phyloP scores from a whole-genome alignment of 2,797 vertebrate genomes.

The Columba guinea region DNA sequence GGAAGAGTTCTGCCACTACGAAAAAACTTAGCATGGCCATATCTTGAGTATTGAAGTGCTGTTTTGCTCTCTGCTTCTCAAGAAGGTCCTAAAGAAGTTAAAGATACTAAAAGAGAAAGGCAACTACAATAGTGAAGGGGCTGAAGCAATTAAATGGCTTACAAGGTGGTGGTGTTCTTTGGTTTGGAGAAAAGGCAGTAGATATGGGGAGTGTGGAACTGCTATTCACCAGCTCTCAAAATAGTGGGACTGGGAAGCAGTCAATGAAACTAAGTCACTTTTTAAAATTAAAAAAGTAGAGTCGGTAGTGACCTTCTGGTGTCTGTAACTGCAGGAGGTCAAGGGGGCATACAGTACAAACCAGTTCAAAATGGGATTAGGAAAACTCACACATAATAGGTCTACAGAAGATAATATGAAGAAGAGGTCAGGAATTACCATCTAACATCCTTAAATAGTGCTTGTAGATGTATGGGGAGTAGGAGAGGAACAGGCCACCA shows the following conservation, averaged over 20 bases:
- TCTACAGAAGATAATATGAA: not conserved
- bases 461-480: not conserved
- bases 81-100: not conserved
- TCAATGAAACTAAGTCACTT: not conserved
- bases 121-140: not conserved
- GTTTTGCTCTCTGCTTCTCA: not conserved
- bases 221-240: not conserved
- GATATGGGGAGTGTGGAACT: not conserved
- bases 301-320: not conserved
- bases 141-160: not conserved
- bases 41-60: not conserved
- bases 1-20: not conserved
- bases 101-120: not conserved
- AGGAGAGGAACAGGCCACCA: not conserved
- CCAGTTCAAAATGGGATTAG: not conserved
- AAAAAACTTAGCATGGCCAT: not conserved
- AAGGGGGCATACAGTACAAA: not conserved
- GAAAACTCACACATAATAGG: not conserved
- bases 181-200: not conserved
- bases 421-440: not conserved
- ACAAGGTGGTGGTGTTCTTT: not conserved
- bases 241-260: not conserved
- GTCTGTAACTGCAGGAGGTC: not conserved
- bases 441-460: not conserved
- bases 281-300: not conserved